Base-by-base conservation (phyloP, 1,140 invertebrate species). In the Macrocentrus cingulum region DNA sequence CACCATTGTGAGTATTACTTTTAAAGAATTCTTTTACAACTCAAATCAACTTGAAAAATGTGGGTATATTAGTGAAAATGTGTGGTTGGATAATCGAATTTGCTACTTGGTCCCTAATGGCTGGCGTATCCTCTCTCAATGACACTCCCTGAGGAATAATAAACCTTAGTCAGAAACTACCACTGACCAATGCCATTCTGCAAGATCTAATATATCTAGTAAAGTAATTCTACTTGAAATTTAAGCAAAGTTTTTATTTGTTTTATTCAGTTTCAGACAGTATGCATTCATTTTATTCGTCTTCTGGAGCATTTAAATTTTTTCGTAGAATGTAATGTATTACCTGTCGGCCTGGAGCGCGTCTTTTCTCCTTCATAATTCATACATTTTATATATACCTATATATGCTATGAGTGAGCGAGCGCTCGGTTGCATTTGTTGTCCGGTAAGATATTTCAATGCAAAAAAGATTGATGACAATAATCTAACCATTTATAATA, bases 111-210 rank as follows among this genome's bases (percentile, higher is more conserved):
- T 46, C 56, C 45, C 25, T 32, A 59, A 53, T 22, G 50, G 29
- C 36, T 20, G 41, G 34, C 42, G 22, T 49, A 48, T 53, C 29
- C 6, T 15, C 29, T 52, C 16, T 37, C 23, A 48, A 48, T 23
- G 45, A 22, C n/a, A 23, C 45, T 59, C 56, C 53, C 56, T 42
- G 20, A 59, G 56, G 56, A 25, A 59, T 41, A 59, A 59, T 59
- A 59, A 59, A 59, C 56, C 56, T 4, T 9, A 32, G 32, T 16
- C 41, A 48, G 56, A 42, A 39, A 49, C 53, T 46, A 53, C 41
- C 53, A 44, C 39, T 23, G 37, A 52, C 41, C 32, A 11, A 44
- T 32, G 48, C n/a, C n/a, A 59, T 51, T 52, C 49, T 37, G 32
- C 34, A 52, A 52, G 39, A 50, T 29, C 22, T 22, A 4, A 46